Evolutionary conservation across 2,888 invertebrate species (phyloP), one percentile per base, ranked within the genome.

Genomic region (Drosophila incognita): DNA sequence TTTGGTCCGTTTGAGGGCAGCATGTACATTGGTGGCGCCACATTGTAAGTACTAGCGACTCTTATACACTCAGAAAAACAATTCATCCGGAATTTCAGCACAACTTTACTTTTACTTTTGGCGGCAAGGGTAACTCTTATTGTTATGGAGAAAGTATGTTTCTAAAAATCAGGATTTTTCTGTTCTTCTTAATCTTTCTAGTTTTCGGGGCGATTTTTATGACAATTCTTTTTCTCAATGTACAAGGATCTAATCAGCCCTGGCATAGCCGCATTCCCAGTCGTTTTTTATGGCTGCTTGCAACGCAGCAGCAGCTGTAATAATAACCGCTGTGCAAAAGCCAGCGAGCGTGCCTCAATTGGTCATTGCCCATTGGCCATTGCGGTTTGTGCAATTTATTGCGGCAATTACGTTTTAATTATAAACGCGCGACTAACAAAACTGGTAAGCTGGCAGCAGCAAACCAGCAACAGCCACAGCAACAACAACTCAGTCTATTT

Each of bases 1-100:
- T 98, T 98, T 91, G 98, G 98, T 0, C 97, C 97, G 0, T 98
- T 98, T 91, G 98, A 98, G 93, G 98, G 98, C 0, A 97, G 97
- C 65, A 97, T 97, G 97, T 98, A 97, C 87, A 97, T 98, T 84
- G 98, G 98, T 33, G 98, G 98, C 61, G 98, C 97, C 71, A 98
- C 98, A 58, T 96, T 96, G 98, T 98, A 94, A 95, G 96, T 95
- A 83, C 59, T 35, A 15, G 24, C 7, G 46, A 51, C 6, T 31
- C 3, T 13, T 1, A 18, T 49, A 18, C 46, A 56, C 49, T 24
- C 33, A 24, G 2, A 46, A 46, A 46, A 46, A 24, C 15, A 24
- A 31, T 8, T 31, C 31, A 8, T 0, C 0, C 8, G 8, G 8
- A 31, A 8, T 31, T 7, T 31, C 31, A 8, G 31, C 31, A 31